Conservation (phyloP, 1,140 invertebrate species). For the Stegodyphus mimosarum region DNA sequence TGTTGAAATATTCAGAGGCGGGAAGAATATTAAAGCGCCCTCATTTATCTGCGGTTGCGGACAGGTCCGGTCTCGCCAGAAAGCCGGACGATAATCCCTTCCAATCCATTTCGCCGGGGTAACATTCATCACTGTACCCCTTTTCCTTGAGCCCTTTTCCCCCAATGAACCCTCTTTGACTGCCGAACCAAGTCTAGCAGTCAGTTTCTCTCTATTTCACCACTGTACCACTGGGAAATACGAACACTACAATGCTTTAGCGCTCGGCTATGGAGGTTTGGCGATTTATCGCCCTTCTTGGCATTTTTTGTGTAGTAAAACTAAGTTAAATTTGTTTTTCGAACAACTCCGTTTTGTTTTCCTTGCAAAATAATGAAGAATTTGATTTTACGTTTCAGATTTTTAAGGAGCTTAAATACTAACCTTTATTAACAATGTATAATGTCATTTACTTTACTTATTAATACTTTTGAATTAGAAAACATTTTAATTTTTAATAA, state of each 20-base stretch:
- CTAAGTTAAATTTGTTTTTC: neutral
- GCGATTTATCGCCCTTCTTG: neutral
- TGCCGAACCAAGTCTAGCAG: slow-evolving; percentile 22
- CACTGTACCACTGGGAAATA: slow-evolving; percentile 39
- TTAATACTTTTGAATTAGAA: too few species aligned
- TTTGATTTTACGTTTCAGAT: neutral
- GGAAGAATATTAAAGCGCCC: slow-evolving; percentile 44
- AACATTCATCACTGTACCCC: slow-evolving; percentile 50
- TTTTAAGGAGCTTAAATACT: too few species aligned
- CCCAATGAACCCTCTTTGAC: slow-evolving; percentile 12
- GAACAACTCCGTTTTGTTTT: neutral
- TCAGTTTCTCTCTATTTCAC: neutral
- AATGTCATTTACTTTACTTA: too few species aligned
- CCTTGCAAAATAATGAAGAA: neutral
- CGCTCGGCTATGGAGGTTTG: neutral
- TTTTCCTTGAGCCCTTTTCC: neutral
- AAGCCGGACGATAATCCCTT: slow-evolving; percentile 49
- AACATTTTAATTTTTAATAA: too few species aligned
- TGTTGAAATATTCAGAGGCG: slow-evolving; percentile 48
- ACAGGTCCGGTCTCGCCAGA: slow-evolving; percentile 10
- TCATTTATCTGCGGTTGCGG: slow-evolving; percentile 48
- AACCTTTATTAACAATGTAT: too few species aligned
- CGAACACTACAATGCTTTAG: slow-evolving; percentile 8
- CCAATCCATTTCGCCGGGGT: slow-evolving; percentile 43
- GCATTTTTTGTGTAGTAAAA: neutral